Evolutionary conservation across 1,140 invertebrate genomes (phyloP), one percentile per base, ranked within the genome.

Genomic region (Muscidifurax raptorellus): DNA sequence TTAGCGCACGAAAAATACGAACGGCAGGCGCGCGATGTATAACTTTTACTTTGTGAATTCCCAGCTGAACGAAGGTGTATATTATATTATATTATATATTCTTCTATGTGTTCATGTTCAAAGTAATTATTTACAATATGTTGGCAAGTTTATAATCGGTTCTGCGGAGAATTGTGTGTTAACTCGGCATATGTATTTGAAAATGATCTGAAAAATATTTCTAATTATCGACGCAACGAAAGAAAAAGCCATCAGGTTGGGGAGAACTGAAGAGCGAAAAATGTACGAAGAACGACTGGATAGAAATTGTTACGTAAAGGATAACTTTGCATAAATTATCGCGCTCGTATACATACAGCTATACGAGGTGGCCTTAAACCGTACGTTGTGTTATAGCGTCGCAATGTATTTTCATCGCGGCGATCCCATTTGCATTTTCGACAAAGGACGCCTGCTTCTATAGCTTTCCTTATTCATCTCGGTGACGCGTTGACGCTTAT

Each of bases 11-110:
- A 9, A 47, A 69, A 52, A 81, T 40, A 81, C 12, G 25, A 59
- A n/a, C 18, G 52, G 22, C 40, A 30, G 6, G 64, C 12, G 27
- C 27, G 52, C 7, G 69, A 25, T 72, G 25, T 80, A 67, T 28
- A 82, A 82, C 72, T 82, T 82, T 82, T 52, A 82, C 80, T 52
- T 82, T 75, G 80, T 82, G 64, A 82, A 66, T 32, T 72, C 80
- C 59, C 25, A 59, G 47, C 15, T 18, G 59, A 64, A 72, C 32
- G 13, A 27, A 52, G 25, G 66, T 28, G 30, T 32, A 25, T 71
- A 12, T 71, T 6, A 40, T 12, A n/a, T n/a, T n/a, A n/a, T n/a
- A n/a, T n/a, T n/a, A n/a, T n/a, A n/a, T n/a, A n/a, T n/a, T n/a
- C n/a, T n/a, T n/a, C n/a, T n/a, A n/a, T n/a, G n/a, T n/a, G n/a